Conservation (phyloP, 2,797 vertebrate species). For the Lacerta agilis region DNA sequence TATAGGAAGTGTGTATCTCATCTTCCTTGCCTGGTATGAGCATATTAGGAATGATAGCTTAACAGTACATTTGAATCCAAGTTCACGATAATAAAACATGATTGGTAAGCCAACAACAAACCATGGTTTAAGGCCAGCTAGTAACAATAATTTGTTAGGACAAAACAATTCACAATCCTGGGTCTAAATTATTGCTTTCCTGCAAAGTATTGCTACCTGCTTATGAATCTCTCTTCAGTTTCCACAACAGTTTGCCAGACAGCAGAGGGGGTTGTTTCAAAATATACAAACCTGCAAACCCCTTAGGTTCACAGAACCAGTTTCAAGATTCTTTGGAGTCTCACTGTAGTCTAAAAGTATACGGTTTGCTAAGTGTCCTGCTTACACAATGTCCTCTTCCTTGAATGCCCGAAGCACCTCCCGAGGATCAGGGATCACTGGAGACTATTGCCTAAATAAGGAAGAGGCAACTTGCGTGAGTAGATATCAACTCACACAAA, state of each 20-base stretch:
- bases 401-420: neutral
- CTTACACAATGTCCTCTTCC: neutral
- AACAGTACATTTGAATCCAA: too few species aligned
- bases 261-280: neutral
- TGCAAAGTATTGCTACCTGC: neutral
- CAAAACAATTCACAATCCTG: too few species aligned
- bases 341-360: neutral
- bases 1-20: too few species aligned
- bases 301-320: neutral
- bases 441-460: neutral
- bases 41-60: too few species aligned
- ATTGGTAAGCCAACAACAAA: too few species aligned
- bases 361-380: neutral
- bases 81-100: too few species aligned
- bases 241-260: neutral
- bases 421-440: neutral
- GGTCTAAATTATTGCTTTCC: neutral
- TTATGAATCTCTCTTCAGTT: neutral
- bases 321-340: neutral
- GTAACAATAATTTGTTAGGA: too few species aligned
- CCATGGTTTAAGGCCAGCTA: too few species aligned
- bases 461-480: neutral
- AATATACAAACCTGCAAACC: neutral
- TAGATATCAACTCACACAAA: neutral
- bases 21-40: too few species aligned